Evolutionary conservation across 2,113 vertebrate species (phyloP).

Genomic region (Bujurquina vittata): DNA sequence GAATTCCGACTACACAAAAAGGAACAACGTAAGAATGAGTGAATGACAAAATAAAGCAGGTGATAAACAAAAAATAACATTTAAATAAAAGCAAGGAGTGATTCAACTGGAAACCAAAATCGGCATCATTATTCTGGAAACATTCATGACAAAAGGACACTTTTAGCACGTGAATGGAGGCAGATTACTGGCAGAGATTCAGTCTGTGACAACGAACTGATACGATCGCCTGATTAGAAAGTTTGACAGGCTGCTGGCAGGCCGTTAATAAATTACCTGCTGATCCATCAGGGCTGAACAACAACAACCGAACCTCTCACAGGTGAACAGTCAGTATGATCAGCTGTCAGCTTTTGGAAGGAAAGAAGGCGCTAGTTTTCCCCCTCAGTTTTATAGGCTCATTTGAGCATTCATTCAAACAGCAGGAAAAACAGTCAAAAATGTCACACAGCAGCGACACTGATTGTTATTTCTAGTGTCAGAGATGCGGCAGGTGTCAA

Average conservation of each 20-base stretch:
- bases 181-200: conserved; percentile 77
- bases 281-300: neutral
- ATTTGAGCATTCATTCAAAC: too few species aligned
- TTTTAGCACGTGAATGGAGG: conserved; percentile 86
- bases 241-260: conserved; percentile 78
- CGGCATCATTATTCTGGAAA: conserved; percentile 29
- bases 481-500: neutral
- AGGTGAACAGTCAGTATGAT: neutral
- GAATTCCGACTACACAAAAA: neutral
- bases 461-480: too few species aligned
- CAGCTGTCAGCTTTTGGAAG: too few species aligned
- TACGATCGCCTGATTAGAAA: conserved; percentile 86
- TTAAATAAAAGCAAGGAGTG: neutral
- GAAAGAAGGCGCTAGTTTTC: too few species aligned
- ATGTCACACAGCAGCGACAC: too few species aligned
- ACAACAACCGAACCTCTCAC: neutral
- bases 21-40: neutral
- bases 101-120: neutral
- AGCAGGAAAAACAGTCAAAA: too few species aligned
- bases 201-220: conserved; percentile 83
- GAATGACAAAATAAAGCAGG: neutral
- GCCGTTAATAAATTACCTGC: conserved; percentile 41
- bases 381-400: too few species aligned
- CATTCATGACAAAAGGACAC: conserved; percentile 70
- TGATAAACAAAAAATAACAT: neutral